A percentile compares a stretch with the other conserved stretches of the same genome.
phyloP scores from a whole-genome alignment of 2,113 vertebrate species.

The Pseudopodoces humilis region DNA sequence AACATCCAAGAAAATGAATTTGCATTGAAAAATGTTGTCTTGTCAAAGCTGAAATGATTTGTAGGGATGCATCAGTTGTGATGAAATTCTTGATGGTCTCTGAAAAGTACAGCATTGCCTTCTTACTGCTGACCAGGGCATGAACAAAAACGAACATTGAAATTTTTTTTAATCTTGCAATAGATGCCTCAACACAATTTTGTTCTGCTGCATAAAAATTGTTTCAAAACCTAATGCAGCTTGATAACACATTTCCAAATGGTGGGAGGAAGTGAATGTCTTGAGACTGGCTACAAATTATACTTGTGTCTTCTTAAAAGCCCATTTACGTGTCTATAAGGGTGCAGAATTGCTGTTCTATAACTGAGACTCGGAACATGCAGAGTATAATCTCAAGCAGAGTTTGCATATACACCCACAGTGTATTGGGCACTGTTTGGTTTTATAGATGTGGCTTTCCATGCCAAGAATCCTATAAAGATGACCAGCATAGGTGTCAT shows the following conservation, averaged over 20 bases:
- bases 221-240: not conserved
- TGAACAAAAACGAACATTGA: not conserved
- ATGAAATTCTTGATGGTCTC: not conserved
- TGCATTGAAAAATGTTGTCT: not conserved
- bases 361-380: not conserved
- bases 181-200: not conserved
- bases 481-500: not conserved
- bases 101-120: not conserved
- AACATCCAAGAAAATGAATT: not conserved
- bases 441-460: not conserved
- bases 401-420: not conserved
- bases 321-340: not conserved
- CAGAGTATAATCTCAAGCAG: not conserved
- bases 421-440: not conserved
- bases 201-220: not conserved
- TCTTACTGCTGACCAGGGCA: not conserved
- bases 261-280: not conserved
- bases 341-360: not conserved
- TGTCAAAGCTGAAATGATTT: not conserved
- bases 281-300: slow-evolving; percentile 15
- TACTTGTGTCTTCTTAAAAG: not conserved
- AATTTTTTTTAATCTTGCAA: not conserved
- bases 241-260: not conserved
- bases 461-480: not conserved
- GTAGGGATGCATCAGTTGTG: not conserved